These are phyloP conservation scores for Euura saliciscinereae DNA, from an alignment of 1,140 invertebrate species.

Conservation along the genomic window DNA sequence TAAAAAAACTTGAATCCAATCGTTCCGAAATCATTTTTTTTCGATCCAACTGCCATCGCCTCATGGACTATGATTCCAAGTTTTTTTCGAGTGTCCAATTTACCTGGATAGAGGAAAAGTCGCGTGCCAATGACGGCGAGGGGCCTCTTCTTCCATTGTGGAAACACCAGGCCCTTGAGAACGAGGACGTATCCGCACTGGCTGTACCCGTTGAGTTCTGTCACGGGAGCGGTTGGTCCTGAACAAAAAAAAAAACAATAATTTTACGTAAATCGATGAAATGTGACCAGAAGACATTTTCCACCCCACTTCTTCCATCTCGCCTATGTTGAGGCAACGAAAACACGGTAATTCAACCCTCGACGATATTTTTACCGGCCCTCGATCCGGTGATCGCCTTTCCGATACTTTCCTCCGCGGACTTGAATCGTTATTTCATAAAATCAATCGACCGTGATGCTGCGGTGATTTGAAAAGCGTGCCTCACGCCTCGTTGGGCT, in stretches of 20 bases:
- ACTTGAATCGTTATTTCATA: no score
- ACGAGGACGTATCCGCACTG: slow-evolving; percentile 66
- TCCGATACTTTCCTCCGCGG: no score
- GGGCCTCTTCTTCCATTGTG: slow-evolving; percentile 69
- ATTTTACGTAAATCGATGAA: not conserved
- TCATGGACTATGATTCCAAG: no score
- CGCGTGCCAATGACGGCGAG: slow-evolving; percentile 67
- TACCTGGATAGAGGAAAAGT: slow-evolving; percentile 66
- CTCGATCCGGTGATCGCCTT: no score
- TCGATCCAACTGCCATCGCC: no score
- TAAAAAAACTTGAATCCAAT: no score
- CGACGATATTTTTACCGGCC: no score
- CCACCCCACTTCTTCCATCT: no score
- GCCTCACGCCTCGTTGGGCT: not conserved
- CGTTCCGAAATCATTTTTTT: no score
- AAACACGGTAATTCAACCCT: no score
- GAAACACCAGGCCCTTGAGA: slow-evolving; percentile 72
- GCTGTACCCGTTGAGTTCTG: slow-evolving; percentile 56
- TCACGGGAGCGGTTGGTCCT: slow-evolving; percentile 62
- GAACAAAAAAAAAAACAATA: not conserved
- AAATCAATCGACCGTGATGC: slow-evolving; percentile 9
- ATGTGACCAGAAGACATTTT: no score
- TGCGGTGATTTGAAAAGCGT: slow-evolving; percentile 12
- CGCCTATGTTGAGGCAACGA: no score
- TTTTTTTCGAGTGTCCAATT: slow-evolving; percentile 22